A percentile compares a stretch with the other conserved stretches of the same genome.
These are phyloP conservation scores for Ochlodes sylvanus DNA, from an alignment of 2,888 invertebrate species.

Conservation along the genomic window DNA sequence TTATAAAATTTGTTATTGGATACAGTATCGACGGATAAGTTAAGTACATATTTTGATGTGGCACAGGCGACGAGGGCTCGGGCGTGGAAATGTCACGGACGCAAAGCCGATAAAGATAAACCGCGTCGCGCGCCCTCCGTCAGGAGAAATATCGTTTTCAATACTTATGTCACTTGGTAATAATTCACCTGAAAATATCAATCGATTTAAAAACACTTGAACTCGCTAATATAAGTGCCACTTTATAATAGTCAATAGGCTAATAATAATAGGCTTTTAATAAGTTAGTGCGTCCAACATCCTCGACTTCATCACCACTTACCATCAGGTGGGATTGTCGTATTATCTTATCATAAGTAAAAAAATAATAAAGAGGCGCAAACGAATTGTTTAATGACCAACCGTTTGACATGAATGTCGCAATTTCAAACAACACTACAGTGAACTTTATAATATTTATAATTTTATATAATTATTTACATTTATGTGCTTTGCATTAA, in stretches of 20 bases:
- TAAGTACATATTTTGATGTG: conserved; percentile 41
- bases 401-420: neutral
- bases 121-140: conserved; percentile 40
- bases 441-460: neutral
- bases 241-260: too few species aligned
- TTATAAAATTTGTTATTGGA: conserved; percentile 31
- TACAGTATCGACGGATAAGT: conserved; percentile 29
- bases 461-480: neutral
- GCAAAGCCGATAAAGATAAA: conserved; percentile 64
- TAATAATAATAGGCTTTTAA: too few species aligned
- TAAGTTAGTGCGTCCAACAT: too few species aligned
- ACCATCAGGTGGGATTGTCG: too few species aligned
- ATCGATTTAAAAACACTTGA: neutral
- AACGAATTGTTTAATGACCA: too few species aligned
- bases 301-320: too few species aligned
- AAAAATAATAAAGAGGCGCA: too few species aligned
- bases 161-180: conserved; percentile 11
- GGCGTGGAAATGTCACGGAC: conserved; percentile 78
- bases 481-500: conserved; percentile 29
- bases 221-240: too few species aligned
- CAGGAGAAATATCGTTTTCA: conserved; percentile 13
- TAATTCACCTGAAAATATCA: conserved; percentile 14
- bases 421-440: neutral
- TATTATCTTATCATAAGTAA: too few species aligned
- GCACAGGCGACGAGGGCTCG: conserved; percentile 44